Evolutionary conservation across 1,140 invertebrate species (phyloP).

Genomic region (Aporrectodea caliginosa): DNA sequence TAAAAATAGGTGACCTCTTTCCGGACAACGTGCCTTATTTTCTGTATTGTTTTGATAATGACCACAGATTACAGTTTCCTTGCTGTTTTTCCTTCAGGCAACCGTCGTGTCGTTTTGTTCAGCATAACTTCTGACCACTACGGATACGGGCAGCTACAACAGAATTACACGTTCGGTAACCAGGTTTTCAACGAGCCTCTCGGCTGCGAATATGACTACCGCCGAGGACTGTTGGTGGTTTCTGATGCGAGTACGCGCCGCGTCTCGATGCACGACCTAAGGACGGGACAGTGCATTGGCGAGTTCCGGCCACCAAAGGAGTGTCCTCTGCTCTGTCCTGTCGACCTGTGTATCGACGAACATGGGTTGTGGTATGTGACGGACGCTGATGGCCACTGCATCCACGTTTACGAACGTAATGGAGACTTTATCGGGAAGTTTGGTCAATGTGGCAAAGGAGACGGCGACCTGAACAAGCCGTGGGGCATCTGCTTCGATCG

Average conservation of each 20-base stretch:
- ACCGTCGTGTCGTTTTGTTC: conserved; percentile 13
- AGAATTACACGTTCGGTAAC: conserved; percentile 23
- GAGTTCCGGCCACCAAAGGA: conserved; percentile 11
- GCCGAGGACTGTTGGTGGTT: conserved; percentile 7
- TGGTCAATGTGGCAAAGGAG: conserved; percentile 8
- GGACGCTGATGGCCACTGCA: conserved; percentile 9
- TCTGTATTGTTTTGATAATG: too few relatives aligned
- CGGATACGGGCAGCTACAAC: conserved; percentile 18
- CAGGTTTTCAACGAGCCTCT: conserved; percentile 24
- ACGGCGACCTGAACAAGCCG: conserved; percentile 16
- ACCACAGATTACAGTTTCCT: too few relatives aligned
- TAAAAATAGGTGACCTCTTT: too few relatives aligned
- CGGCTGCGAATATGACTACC: conserved; percentile 18
- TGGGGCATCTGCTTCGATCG: conserved; percentile 30
- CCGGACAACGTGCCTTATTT: too few relatives aligned
- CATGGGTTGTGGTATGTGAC: conserved; percentile 15
- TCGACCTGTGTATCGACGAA: conserved; percentile 19
- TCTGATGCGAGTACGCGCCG: background rate
- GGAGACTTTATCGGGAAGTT: conserved; percentile 24
- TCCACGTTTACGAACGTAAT: conserved; percentile 16
- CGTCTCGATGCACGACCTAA: conserved; percentile 21
- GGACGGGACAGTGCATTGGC: conserved; percentile 18
- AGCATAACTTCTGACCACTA: conserved; percentile 12
- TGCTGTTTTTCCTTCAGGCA: conserved; percentile 5
- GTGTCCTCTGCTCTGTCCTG: conserved; percentile 9